These are phyloP conservation scores for Periplaneta americana DNA, from an alignment of 1,140 invertebrate genomes.

Conservation along the genomic window DNA sequence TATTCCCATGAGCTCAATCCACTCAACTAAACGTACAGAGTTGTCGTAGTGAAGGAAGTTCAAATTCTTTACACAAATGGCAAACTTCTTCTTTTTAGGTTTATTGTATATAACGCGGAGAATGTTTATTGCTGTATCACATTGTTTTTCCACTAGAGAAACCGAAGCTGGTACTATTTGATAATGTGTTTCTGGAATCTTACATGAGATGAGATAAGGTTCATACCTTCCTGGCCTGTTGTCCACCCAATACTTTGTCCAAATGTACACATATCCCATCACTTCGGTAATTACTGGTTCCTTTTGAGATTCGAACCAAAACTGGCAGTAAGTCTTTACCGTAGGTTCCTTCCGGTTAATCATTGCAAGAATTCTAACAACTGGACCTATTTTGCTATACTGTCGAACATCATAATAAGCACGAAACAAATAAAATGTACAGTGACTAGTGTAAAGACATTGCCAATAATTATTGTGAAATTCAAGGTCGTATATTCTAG, in stretches of 20 bases:
- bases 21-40: conserved; percentile 84
- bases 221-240: conserved; percentile 89
- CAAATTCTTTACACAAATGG: conserved; percentile 89
- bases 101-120: conserved; percentile 79
- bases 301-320: conserved; percentile 83
- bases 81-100: conserved; percentile 71
- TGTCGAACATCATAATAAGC: conserved; percentile 82
- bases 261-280: conserved; percentile 89
- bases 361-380: conserved; percentile 83
- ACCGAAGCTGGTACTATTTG: conserved; percentile 74
- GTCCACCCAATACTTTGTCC: conserved; percentile 92
- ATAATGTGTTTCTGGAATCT: conserved; percentile 66
- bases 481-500: conserved; percentile 79
- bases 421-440: conserved; percentile 83
- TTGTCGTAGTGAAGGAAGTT: conserved; percentile 90
- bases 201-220: conserved; percentile 85
- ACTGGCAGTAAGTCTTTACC: conserved; percentile 76
- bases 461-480: conserved; percentile 93
- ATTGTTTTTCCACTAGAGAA: conserved; percentile 77
- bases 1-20: conserved; percentile 83
- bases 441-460: conserved; percentile 68
- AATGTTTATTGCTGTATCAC: conserved; percentile 81
- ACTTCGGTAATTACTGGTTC: conserved; percentile 73
- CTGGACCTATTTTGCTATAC: conserved; percentile 68
- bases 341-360: conserved; percentile 82